Percentiles rank a stretch among this genome's conserved stretches.
Conservation (phyloP, 1,140 invertebrate genomes). For the Drosophila sp. region DNA sequence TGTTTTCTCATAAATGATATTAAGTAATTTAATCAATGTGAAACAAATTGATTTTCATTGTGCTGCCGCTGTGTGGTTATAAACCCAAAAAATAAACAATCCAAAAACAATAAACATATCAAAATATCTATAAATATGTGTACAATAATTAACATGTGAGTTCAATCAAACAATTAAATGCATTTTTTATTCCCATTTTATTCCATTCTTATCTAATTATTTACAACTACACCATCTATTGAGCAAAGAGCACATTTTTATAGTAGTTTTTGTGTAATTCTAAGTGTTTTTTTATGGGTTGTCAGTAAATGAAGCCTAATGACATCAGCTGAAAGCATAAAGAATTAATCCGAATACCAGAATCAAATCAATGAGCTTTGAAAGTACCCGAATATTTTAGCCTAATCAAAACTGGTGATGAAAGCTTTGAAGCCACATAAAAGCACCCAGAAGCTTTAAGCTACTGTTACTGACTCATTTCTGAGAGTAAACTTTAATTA, state of each 20-base stretch:
- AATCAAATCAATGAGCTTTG: neutral
- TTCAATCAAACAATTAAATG: constrained; percentile 55
- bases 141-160: constrained; percentile 76
- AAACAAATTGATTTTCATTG: constrained; percentile 76
- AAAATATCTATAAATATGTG: constrained; percentile 62
- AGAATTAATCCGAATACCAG: neutral
- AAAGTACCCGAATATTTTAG: neutral
- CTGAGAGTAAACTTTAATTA: neutral
- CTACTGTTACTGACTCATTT: no score
- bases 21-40: constrained; percentile 73
- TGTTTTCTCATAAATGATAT: constrained; percentile 36
- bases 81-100: constrained; percentile 39
- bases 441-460: neutral
- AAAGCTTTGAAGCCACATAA: neutral
- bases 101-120: constrained; percentile 31
- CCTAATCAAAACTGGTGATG: neutral
- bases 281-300: constrained; percentile 17
- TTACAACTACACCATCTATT: constrained; percentile 1
- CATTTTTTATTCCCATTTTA: constrained; percentile 19
- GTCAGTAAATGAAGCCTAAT: constrained; percentile 1
- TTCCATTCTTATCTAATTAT: constrained; percentile 14
- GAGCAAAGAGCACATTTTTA: constrained; percentile 15
- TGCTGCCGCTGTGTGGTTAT: constrained; percentile 66
- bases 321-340: constrained; percentile 22
- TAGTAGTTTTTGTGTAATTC: constrained; percentile 2